Evolutionary conservation across 2,797 vertebrate genomes (phyloP).

Genomic region (Spheniscus humboldti): DNA sequence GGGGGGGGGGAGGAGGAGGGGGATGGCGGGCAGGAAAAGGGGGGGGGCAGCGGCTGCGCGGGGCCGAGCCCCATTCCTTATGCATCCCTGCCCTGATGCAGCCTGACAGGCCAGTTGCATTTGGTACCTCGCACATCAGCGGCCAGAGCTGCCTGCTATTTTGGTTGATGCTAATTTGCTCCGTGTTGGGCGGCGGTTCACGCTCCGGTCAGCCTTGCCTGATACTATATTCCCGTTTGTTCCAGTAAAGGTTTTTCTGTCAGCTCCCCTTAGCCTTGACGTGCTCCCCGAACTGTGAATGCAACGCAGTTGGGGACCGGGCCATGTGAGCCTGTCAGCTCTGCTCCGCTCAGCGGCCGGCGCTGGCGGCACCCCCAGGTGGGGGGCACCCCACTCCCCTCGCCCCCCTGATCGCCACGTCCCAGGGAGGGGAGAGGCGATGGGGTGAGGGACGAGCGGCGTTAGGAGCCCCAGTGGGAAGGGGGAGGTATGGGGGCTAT

Average conservation of each 20-base stretch:
- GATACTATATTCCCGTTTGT: conserved; percentile 89
- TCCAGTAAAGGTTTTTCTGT: conserved; percentile 86
- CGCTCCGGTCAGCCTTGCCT: conserved; percentile 89
- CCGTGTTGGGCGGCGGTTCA: conserved; percentile 86
- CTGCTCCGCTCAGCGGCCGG: neutral
- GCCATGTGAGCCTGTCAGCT: neutral
- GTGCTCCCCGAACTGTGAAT: conserved; percentile 85
- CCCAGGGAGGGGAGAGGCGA: neutral
- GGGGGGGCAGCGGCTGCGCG: neutral
- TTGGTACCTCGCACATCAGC: conserved; percentile 67
- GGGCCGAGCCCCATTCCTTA: conserved; percentile 13
- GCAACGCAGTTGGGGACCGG: conserved; percentile 60
- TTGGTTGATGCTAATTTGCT: conserved; percentile 87
- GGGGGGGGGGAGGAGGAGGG: neutral
- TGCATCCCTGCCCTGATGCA: conserved; percentile 70
- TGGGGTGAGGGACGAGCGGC: neutral
- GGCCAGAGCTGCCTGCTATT: conserved; percentile 76
- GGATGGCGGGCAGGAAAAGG: neutral
- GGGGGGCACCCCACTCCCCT: neutral
- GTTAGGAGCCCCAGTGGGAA: neutral
- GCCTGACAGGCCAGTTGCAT: conserved; percentile 67
- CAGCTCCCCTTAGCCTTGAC: conserved; percentile 80
- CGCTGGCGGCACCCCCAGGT: neutral
- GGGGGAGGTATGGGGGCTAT: neutral
- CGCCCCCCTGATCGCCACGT: neutral